Evolutionary conservation across 2,113 vertebrate species (phyloP), one percentile per base, ranked within the genome.

Genomic region (Perca schrenkii): DNA sequence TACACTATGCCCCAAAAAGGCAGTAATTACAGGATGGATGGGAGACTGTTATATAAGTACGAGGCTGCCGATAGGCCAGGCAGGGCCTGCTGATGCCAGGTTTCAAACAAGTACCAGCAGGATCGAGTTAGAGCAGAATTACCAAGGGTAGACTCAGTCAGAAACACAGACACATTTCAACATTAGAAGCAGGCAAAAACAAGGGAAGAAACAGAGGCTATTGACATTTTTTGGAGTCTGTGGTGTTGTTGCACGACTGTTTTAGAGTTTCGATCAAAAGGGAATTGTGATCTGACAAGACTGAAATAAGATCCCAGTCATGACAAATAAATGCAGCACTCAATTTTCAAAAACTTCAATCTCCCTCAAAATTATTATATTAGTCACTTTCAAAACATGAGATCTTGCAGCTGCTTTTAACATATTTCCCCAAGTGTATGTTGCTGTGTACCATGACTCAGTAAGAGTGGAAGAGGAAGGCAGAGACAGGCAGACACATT

Each of bases 1-100:
- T 74, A 82, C 84, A 88, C 88, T 76, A 89, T 91, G 91, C 83
- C 90, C 93, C 89, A 86, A 91, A 92, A 94, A 93, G 90, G 88
- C 92, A 92, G 91, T 91, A 91, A 92, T 94, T 93, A 92, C 86
- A 93, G 89, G 87, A 92, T 67, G 90, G 93, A 91, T 91, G 83
- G 86, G 77, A 91, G 88, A 90, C 88, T 79, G 86, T 90, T 90
- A 90, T 86, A 88, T 89, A 91, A 92, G 90, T 79, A 83, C 47
- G 49, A 85, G 83, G 82, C 87, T 87, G 87, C 86, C 72, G 90
- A 91, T 88, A 90, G 93, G 88, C 87, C 87, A 83, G 82, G 80
- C 86, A 82, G 81, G 72, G 78, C 77, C 72, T 71, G 83, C 89
- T 80, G 83, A 93, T 92, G 92, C 88, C 92, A 88, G 84, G 86